phyloP scores from a whole-genome alignment of 1,140 invertebrate genomes.

The Drosophila leontia region DNA sequence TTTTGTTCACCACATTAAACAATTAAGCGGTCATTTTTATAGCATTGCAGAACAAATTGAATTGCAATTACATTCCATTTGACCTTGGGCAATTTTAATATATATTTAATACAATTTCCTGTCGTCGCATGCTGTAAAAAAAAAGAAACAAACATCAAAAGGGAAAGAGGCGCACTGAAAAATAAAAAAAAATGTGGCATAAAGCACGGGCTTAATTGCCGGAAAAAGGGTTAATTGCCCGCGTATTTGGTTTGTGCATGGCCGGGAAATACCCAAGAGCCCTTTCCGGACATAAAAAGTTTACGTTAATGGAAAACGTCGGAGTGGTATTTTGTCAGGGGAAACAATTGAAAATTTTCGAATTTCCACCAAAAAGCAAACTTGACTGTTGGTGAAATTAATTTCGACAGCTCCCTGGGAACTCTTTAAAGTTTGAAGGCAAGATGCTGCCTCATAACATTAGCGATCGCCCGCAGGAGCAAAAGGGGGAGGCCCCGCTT shows the following conservation, averaged over 20 bases:
- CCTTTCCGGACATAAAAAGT: conserved; percentile 41
- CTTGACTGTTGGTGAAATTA: conserved; percentile 39
- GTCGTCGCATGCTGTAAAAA: conserved; percentile 2
- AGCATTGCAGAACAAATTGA: conserved; percentile 42
- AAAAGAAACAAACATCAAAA: conserved; percentile 37
- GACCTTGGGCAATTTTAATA: conserved; percentile 41
- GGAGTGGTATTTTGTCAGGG: conserved; percentile 5
- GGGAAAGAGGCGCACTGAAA: background rate
- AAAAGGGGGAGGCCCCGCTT: background rate
- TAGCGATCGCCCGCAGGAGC: conserved; percentile 8
- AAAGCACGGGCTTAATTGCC: conserved; percentile 47
- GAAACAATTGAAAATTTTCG: conserved; percentile 42
- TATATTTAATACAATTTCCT: conserved; percentile 31
- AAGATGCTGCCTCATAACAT: conserved; percentile 27
- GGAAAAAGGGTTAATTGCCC: conserved; percentile 54
- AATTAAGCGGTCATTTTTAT: conserved; percentile 56
- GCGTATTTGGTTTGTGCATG: conserved; percentile 50
- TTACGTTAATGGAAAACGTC: conserved; percentile 45
- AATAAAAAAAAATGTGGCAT: conserved; percentile 46
- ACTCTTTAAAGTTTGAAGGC: conserved; percentile 17
- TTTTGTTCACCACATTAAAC: conserved; percentile 33
- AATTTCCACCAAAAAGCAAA: conserved; percentile 4
- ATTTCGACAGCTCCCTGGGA: conserved; percentile 48
- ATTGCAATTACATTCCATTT: conserved; percentile 42
- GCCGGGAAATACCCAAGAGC: conserved; percentile 39